Percentiles rank a stretch among this genome's conserved stretches.
Evolutionary conservation across 2,888 invertebrate species (phyloP).

Genomic region (Leucophora obtusa): DNA sequence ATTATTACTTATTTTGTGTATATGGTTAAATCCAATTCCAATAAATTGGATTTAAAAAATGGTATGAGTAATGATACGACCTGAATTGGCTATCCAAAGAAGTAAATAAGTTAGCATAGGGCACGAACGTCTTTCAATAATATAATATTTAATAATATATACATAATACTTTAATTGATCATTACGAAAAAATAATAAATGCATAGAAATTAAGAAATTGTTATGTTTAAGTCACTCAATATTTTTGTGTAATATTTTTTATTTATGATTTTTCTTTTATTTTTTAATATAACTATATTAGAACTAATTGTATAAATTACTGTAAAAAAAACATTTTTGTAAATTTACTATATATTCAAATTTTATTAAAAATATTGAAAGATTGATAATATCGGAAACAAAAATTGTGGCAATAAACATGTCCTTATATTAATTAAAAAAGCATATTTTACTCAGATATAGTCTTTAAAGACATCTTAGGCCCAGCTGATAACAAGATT

Average conservation of each 20-base stretch:
- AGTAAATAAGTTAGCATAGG: neutral
- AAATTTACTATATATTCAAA: constrained; percentile 8
- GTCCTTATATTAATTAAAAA: neutral
- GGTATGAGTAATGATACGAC: constrained; percentile 77
- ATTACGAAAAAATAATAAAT: constrained; percentile 20
- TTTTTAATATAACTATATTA: constrained; percentile 16
- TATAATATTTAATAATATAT: no score
- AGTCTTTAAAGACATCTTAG: no score
- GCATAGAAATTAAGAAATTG: constrained; percentile 52
- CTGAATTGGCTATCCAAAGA: constrained; percentile 63
- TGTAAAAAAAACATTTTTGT: constrained; percentile 34
- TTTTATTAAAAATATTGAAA: constrained; percentile 8
- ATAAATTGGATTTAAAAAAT: constrained; percentile 78
- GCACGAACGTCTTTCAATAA: no score
- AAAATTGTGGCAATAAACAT: constrained; percentile 47
- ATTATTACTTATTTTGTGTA: constrained; percentile 96
- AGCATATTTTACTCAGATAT: no score
- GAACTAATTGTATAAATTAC: constrained; percentile 20
- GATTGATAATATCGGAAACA: neutral
- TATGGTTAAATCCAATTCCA: constrained; percentile 92
- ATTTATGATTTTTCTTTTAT: constrained; percentile 7
- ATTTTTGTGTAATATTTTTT: constrained; percentile 62
- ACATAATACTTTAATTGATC: constrained; percentile 26
- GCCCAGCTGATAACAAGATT: no score
- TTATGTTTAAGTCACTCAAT: constrained; percentile 58